Evolutionary conservation across 2,888 invertebrate species (phyloP).

Genomic region (Eupithecia vulgata): DNA sequence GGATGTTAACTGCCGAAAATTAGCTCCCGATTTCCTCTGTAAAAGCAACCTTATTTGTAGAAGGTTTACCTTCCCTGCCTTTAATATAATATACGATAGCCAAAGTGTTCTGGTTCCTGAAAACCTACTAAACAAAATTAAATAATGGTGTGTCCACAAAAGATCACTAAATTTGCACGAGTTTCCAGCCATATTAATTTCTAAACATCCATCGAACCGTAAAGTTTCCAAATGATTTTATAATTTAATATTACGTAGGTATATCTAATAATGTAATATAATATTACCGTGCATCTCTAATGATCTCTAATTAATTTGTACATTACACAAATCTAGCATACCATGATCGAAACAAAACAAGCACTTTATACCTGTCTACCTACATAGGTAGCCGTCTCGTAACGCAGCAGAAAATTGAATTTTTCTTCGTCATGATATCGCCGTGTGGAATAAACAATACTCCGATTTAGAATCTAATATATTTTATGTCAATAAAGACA

Average conservation of each 20-base stretch:
- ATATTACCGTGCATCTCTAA: slow-evolving; percentile 2
- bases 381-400: neutral
- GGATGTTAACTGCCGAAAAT: neutral
- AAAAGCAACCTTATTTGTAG: neutral
- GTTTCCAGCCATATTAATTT: neutral
- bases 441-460: neutral
- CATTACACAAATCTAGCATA: slow-evolving; percentile 2
- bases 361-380: neutral
- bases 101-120: slow-evolving; percentile 5
- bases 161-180: neutral
- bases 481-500: too few relatives aligned
- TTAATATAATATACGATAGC: neutral
- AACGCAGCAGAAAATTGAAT: neutral
- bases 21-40: neutral
- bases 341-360: neutral
- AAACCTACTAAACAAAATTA: neutral
- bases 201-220: neutral
- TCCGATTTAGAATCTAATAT: too few relatives aligned
- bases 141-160: neutral
- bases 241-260: neutral
- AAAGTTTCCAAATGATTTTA: neutral
- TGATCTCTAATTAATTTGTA: neutral
- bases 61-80: neutral
- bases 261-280: too few relatives aligned
- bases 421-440: neutral